Evolutionary conservation across 2,113 vertebrate species (phyloP), one percentile per base, ranked within the genome.

Genomic region (Leuciscus idus): DNA sequence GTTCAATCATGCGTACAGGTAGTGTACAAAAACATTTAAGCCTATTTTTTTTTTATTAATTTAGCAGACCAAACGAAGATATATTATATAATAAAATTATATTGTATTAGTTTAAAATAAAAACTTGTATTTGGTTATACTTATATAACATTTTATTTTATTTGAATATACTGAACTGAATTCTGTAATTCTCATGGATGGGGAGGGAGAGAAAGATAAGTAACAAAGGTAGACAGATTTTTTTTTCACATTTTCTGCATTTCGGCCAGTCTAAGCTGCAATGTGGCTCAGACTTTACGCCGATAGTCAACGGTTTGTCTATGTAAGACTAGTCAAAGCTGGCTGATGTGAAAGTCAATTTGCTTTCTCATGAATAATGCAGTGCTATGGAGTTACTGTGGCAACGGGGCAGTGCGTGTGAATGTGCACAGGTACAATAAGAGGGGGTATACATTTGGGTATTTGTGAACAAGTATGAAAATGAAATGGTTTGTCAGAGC

Each of bases 401-500:
- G 77, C 12, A 48, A 87, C 86, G 15, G 72, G 55, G 28, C 6
- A 17, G 36, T 46, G 75, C 6, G 55, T 26, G 21, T 28, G 66
- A 36, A 36, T 52, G 55, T 43, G 59, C 17, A 23, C n/a, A 23
- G 70, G 36, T 39, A 79, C 77, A 79, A 79, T 26, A n/a, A 23
- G n/a, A 46, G 15, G n/a, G 36, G 48, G 9, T 77, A 55, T 68
- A 62, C 28, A 28, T 64, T 36, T 46, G 0, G 46, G 8, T 1
- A 13, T 61, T 55, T 81, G 28, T 66, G 73, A 28, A 59, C n/a
- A 19, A 48, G 33, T 59, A 64, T 52, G 66, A 59, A 28, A 70
- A 30, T 23, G 48, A 68, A 86, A 81, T 30, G 52, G 28, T 39
- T 66, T 86, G 52, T 46, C 84, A 85, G 62, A 68, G 64, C 12